Conservation (phyloP, 2,888 invertebrate genomes). For the Auanema freiburgensis region DNA sequence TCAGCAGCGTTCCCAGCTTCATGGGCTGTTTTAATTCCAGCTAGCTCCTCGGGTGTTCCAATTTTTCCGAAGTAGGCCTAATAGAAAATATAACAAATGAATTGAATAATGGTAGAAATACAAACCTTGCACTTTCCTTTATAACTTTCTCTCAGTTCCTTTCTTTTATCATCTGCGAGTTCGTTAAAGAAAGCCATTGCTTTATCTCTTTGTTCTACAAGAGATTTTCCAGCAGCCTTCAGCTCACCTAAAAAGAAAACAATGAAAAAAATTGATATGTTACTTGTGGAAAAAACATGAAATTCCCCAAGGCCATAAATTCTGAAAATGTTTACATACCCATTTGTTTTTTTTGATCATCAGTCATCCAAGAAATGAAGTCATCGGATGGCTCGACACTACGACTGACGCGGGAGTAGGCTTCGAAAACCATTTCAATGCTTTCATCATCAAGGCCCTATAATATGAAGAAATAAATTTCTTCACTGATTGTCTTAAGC, state of each 20-base stretch:
- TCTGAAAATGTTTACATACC: conserved; percentile 1
- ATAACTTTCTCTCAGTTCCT: conserved; percentile 29
- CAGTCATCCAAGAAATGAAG: conserved; percentile 38
- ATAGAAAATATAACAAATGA: background rate
- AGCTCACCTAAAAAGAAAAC: conserved; percentile 20
- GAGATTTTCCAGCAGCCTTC: conserved; percentile 31
- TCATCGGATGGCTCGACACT: conserved; percentile 25
- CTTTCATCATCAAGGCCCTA: too few relatives aligned
- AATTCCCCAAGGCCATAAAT: background rate
- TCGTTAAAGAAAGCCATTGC: conserved; percentile 44
- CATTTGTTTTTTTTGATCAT: conserved; percentile 38
- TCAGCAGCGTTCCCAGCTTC: conserved; percentile 22
- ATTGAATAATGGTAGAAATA: background rate
- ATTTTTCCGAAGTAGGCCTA: conserved; percentile 27
- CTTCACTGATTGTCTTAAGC: too few relatives aligned
- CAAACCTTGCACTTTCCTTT: conserved; percentile 38
- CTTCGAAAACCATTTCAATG: background rate
- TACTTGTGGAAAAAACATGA: background rate
- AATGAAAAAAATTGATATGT: background rate
- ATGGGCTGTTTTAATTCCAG: conserved; percentile 22
- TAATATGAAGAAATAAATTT: too few relatives aligned
- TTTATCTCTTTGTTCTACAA: conserved; percentile 40
- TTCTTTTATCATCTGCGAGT: conserved; percentile 33
- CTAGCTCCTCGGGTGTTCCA: conserved; percentile 24
- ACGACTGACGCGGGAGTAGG: conserved; percentile 14